Conservation (phyloP, 2,113 vertebrate species). For the Colistium nudipinnis region DNA sequence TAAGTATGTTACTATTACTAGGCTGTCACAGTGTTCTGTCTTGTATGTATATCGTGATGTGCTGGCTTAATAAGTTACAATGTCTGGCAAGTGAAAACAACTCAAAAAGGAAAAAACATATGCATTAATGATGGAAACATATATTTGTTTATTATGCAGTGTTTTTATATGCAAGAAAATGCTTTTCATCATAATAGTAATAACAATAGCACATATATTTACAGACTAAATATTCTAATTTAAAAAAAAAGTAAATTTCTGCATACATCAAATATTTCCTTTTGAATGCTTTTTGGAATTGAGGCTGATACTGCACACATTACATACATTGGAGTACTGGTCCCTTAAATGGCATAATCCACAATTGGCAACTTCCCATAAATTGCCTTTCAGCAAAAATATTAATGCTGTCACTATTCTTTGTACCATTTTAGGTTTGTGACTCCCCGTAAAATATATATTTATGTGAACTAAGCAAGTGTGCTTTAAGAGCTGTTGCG, state of each 20-base stretch:
- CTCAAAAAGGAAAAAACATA: slow-evolving; percentile 24
- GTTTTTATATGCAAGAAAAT: slow-evolving; percentile 11
- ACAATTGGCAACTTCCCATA: slow-evolving; percentile 25
- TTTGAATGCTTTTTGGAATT: slow-evolving; percentile 35
- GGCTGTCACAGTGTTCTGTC: no score
- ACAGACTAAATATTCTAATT: slow-evolving; percentile 20
- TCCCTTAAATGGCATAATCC: slow-evolving; percentile 65
- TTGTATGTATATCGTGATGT: no score
- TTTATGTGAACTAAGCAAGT: slow-evolving; percentile 9
- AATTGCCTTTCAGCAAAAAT: slow-evolving; percentile 43
- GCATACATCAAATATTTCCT: slow-evolving; percentile 17
- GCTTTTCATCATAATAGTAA: slow-evolving; percentile 34
- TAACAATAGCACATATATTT: slow-evolving; percentile 33
- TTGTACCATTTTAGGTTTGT: slow-evolving; percentile 15
- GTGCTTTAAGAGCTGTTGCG: slow-evolving; percentile 19
- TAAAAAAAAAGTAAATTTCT: slow-evolving; percentile 2
- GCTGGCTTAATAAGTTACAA: not conserved
- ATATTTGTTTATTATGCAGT: slow-evolving; percentile 19
- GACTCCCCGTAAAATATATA: slow-evolving; percentile 2
- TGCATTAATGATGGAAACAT: slow-evolving; percentile 59
- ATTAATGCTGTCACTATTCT: slow-evolving; percentile 11
- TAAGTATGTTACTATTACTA: not conserved
- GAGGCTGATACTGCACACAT: slow-evolving; percentile 43
- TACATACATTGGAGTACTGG: slow-evolving; percentile 43
- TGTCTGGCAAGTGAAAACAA: not conserved